These are phyloP conservation scores for Drosophila yakuba DNA, from an alignment of 1,140 invertebrate genomes.

Conservation along the genomic window DNA sequence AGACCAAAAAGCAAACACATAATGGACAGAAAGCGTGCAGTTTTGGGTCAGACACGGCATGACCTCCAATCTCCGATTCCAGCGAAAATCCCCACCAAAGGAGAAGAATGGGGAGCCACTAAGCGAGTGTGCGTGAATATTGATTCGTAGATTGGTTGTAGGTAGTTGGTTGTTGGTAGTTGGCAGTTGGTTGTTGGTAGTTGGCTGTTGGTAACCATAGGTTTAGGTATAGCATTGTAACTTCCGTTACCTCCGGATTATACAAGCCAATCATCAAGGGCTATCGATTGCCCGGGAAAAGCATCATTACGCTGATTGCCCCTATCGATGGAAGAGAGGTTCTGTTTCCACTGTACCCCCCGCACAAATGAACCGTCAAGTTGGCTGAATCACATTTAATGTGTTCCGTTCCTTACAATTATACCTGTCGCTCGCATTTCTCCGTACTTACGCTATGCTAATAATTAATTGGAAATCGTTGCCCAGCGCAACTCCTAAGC, in stretches of 20 bases:
- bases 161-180: background rate
- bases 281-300: constrained; percentile 31
- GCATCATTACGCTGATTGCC: constrained; percentile 37
- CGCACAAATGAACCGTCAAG: constrained; percentile 32
- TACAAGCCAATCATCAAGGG: constrained; percentile 16
- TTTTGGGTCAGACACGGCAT: constrained; percentile 53
- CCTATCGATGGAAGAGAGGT: constrained; percentile 13
- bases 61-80: constrained; percentile 36
- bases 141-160: constrained; percentile 15
- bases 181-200: background rate
- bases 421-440: constrained; percentile 10
- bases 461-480: constrained; percentile 41
- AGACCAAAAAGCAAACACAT: constrained; percentile 40
- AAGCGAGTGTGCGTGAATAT: constrained; percentile 31
- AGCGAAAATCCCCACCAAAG: background rate
- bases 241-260: constrained; percentile 23
- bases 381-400: constrained; percentile 29
- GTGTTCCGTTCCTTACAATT: constrained; percentile 22
- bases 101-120: background rate
- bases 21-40: constrained; percentile 35
- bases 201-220: background rate
- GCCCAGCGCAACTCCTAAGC: constrained; percentile 14
- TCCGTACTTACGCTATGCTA: constrained; percentile 18
- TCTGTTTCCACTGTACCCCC: background rate
- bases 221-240: constrained; percentile 10